Evolutionary conservation across 2,797 vertebrate species (phyloP).

Genomic region (Dryobates pubescens): DNA sequence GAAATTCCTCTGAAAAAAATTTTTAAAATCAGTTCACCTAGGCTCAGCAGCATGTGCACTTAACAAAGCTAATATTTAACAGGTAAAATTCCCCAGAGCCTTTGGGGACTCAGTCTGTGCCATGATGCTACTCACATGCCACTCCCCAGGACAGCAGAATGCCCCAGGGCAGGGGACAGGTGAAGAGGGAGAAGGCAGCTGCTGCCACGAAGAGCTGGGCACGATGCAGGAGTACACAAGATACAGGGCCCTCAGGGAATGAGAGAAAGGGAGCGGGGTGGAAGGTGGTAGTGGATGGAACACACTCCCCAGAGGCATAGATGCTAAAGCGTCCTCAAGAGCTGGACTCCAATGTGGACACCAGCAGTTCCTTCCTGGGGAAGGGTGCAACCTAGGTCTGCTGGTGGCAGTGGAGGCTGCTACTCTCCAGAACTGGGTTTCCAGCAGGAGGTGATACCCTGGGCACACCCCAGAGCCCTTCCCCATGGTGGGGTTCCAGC

Average conservation of each 20-base stretch:
- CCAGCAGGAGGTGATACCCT: neutral
- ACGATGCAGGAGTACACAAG: fast-evolving
- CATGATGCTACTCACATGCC: neutral
- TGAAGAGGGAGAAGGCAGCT: neutral
- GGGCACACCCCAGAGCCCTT: neutral
- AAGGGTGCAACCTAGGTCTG: neutral
- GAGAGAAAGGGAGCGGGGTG: neutral
- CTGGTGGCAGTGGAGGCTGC: neutral
- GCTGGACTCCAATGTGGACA: neutral
- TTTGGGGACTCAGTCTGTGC: fast-evolving
- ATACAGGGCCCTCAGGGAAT: neutral
- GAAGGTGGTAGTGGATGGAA: neutral
- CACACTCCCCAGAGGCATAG: neutral
- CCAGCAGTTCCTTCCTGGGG: no score
- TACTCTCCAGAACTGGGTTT: neutral
- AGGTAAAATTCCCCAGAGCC: neutral
- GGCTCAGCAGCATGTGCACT: neutral
- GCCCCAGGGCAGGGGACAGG: neutral
- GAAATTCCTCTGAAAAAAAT: neutral
- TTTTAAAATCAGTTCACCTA: neutral
- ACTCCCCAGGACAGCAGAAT: neutral
- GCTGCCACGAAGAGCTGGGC: neutral
- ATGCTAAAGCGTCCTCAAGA: neutral
- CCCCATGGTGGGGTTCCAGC: fast-evolving
- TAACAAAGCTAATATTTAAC: neutral